A percentile compares a stretch with the other conserved stretches of the same genome.
Conservation (phyloP, 2,797 vertebrate species). For the Pangasius mekongensis region DNA sequence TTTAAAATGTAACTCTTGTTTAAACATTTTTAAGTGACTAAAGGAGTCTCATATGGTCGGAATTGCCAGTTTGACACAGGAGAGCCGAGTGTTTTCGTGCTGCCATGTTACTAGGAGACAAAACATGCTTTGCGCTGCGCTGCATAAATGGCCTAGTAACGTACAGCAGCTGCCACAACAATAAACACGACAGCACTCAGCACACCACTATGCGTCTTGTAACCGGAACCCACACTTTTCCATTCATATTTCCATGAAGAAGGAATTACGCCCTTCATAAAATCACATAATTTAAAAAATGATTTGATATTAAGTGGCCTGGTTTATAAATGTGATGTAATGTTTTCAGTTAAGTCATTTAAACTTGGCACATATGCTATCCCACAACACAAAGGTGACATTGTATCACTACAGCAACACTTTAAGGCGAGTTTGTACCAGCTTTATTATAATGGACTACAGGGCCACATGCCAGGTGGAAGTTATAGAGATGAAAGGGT, state of each 20-base stretch:
- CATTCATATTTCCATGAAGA: slow-evolving; percentile 38
- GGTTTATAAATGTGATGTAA: slow-evolving; percentile 13
- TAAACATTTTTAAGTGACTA: slow-evolving; percentile 19
- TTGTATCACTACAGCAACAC: slow-evolving; percentile 53
- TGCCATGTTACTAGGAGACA: slow-evolving; percentile 61
- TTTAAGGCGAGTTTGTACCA: slow-evolving; percentile 30
- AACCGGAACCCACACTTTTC: slow-evolving; percentile 36
- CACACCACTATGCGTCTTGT: slow-evolving; percentile 27
- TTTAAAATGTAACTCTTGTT: slow-evolving; percentile 31
- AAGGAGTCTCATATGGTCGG: slow-evolving; percentile 31
- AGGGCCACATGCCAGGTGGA: slow-evolving; percentile 26
- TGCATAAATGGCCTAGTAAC: slow-evolving; percentile 57
- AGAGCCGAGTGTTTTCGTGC: slow-evolving; percentile 51
- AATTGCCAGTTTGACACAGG: slow-evolving; percentile 38
- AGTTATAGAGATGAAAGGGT: slow-evolving; percentile 36
- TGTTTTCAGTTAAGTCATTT: slow-evolving; percentile 10
- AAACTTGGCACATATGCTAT: slow-evolving; percentile 9
- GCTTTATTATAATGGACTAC: slow-evolving; percentile 19
- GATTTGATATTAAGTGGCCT: slow-evolving; percentile 3
- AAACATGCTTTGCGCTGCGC: slow-evolving; percentile 53
- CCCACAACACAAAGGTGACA: slow-evolving; percentile 48
- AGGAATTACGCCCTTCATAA: not conserved
- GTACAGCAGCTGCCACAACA: slow-evolving; percentile 59
- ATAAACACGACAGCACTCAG: slow-evolving; percentile 50
- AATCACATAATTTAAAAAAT: slow-evolving; percentile 17